Evolutionary conservation across 2,888 invertebrate genomes (phyloP).

Genomic region (Troglohyphantes excavatus): DNA sequence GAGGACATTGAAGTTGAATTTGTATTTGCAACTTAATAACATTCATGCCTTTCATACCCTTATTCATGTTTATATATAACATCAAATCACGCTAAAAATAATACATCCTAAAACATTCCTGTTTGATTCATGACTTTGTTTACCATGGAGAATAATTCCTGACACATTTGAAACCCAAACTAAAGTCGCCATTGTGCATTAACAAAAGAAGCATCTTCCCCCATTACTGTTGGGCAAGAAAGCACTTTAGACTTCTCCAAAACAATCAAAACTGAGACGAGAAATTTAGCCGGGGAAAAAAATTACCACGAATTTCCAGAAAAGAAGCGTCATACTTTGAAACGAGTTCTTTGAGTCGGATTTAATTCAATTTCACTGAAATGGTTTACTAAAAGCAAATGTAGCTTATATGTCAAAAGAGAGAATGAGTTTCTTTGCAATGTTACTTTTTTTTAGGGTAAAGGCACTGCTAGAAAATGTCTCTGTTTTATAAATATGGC

Average conservation of each 20-base stretch:
- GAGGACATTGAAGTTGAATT: too few species aligned
- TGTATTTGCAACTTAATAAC: too few species aligned
- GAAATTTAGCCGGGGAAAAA: constrained; percentile 15
- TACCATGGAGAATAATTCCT: not conserved
- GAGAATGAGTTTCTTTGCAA: constrained; percentile 13
- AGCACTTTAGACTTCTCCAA: constrained; percentile 23
- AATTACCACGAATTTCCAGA: constrained; percentile 5
- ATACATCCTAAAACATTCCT: too few species aligned
- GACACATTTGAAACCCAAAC: not conserved
- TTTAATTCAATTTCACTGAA: constrained; percentile 55
- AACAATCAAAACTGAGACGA: constrained; percentile 10
- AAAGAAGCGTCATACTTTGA: not conserved
- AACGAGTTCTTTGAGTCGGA: constrained; percentile 8
- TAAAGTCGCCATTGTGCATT: constrained; percentile 16
- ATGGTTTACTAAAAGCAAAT: constrained; percentile 39
- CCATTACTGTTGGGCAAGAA: not conserved
- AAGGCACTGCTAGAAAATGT: not conserved
- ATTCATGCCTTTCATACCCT: too few species aligned
- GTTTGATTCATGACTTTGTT: not conserved
- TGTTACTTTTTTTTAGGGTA: constrained; percentile 25
- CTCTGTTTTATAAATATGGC: not conserved
- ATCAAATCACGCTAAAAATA: too few species aligned
- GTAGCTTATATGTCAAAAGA: constrained; percentile 31
- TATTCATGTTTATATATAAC: too few species aligned
- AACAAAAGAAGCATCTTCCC: constrained; percentile 14